Base-by-base conservation (phyloP, 2,888 invertebrate species). In the Liopterus haemorrhoidalis region DNA sequence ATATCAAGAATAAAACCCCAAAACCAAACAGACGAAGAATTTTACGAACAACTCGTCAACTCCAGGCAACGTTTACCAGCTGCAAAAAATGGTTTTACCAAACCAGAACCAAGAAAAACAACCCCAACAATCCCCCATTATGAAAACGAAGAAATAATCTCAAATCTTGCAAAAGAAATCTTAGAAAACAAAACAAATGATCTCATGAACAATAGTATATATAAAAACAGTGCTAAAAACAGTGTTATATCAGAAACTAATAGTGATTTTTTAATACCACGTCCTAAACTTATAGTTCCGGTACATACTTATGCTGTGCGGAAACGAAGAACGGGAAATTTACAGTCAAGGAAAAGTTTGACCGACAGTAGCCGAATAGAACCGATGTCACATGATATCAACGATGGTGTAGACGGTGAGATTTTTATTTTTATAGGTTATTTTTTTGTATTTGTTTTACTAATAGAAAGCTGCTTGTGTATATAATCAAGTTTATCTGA, bases 251-350 rank as follows among this genome's bases (percentile, higher is more conserved):
- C 45, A 50, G 49, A 41, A 46, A 25, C 38, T 27, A 78, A 76
- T 57, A 78, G 78, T 45, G 84, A 83, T 59, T 89, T 89, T 68
- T 77, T 81, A 51, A 90, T 90, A 65, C 90, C 90, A 3, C 72
- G 90, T 57, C 89, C 90, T 21, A 82, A 88, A 60, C 74, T 90
- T 56, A 87, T 90, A 61, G 89, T 89, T 54, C 89, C 90, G 41
- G 85, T 89, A 49, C 89, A 90, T 70, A 88, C 89, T 18, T 89
- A 89, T 62, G 89, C 87, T 43, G 76, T 81, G 49, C 74, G 87
- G 53, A 82, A 83, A 60, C 73, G 89, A 50, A 74, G 87, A 55
- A 89, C 89, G 27, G 90, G 90, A 6, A 88, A 88, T 66, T 72
- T 82, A 35, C 57, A 57, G 2, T 60, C 64, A 0, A 46, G 47